Percentiles rank a stretch among this genome's conserved stretches.
phyloP scores from a whole-genome alignment of 2,888 invertebrate genomes.

The Phasia obesa region DNA sequence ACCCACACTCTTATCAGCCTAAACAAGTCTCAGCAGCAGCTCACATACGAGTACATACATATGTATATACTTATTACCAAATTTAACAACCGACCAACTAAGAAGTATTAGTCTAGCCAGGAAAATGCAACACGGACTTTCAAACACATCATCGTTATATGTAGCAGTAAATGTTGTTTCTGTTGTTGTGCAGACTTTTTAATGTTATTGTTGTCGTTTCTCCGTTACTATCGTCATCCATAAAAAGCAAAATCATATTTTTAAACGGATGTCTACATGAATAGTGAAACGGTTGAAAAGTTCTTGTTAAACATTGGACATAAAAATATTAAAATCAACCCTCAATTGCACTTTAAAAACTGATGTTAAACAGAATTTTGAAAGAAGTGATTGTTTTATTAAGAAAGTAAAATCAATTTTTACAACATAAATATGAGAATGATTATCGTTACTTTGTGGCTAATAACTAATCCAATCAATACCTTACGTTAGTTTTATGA shows the following conservation, averaged over 20 bases:
- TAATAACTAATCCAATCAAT: too few species aligned
- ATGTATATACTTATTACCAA: background rate
- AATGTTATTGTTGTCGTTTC: conserved; percentile 40
- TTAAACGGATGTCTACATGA: conserved; percentile 65
- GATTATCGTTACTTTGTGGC: too few species aligned
- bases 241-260: conserved; percentile 67
- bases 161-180: background rate
- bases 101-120: conserved; percentile 55
- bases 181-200: conserved; percentile 8
- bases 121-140: conserved; percentile 63
- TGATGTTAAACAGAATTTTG: conserved; percentile 24
- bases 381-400: conserved; percentile 31
- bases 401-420: background rate
- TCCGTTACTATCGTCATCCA: conserved; percentile 36
- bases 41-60: background rate
- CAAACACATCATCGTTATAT: conserved; percentile 8
- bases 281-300: conserved; percentile 56
- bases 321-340: conserved; percentile 63
- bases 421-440: background rate
- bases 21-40: background rate
- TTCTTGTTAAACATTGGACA: conserved; percentile 61
- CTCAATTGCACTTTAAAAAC: conserved; percentile 45
- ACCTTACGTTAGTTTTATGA: too few species aligned
- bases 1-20: conserved; percentile 44
- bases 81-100: conserved; percentile 22